Evolutionary conservation across 2,113 vertebrate genomes (phyloP), one percentile per base, ranked within the genome.

Genomic region (Lycocorax pyrrhopterus): DNA sequence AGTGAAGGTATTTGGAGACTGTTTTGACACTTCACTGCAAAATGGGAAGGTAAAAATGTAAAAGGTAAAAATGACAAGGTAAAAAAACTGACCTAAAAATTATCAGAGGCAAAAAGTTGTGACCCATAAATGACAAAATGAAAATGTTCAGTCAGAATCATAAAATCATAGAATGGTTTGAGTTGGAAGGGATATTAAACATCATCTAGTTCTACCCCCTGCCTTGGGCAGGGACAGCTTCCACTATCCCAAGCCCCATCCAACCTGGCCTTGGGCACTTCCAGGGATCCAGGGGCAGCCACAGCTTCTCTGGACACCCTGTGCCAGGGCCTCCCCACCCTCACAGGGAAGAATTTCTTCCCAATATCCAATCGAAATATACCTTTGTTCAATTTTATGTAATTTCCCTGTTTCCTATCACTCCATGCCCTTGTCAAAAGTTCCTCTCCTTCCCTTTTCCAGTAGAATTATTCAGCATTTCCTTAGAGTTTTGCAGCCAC

Each of bases 91-190:
- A 58, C n/a, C 44, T 25, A 15, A 46, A 79, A 76, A n/a, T 3
- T 0, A 26, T 35, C 47, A 35, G 37, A 72, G 58, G 6, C 35
- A 4, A 19, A 19, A 56, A 64, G n/a, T 0, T 44, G 47, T 29
- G 44, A 32, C 41, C 62, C 19, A 37, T 32, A 64, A 75, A 44
- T 1, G 12, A n/a, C 26, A 63, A 78, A 63, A 67, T 44, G 10
- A 29, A 82, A 82, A 30, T 0, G 3, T 63, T 67, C 0, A 0
- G 13, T 46, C 29, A 43, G n/a, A 69, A 53, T 4, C 0, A 1
- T 13, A 47, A 55, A 68, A 35, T 47, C 53, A 2, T 2, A 3
- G 26, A 47, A 15, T 13, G 21, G 2, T 53, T 68, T 55, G 46
- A 7, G 25, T 76, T 12, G 30, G 23, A 41, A 75, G 7, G 27